Evolutionary conservation across 2,888 invertebrate species (phyloP).

Genomic region (Lasioglossum figueresi): DNA sequence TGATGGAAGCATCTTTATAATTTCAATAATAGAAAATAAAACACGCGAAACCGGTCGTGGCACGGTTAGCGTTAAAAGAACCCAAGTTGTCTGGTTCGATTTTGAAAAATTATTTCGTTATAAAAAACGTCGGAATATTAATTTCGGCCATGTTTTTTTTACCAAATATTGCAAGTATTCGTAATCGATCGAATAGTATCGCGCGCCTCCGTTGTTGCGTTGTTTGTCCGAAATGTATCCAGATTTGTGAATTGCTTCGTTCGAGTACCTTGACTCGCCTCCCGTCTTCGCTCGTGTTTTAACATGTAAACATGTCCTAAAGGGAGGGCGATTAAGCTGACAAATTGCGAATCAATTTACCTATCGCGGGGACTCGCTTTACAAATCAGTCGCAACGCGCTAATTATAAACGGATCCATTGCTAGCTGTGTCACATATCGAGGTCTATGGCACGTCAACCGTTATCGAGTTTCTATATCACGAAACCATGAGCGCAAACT

Average conservation of each 20-base stretch:
- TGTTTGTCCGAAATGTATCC: neutral
- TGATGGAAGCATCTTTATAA: too few species aligned
- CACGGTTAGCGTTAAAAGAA: too few species aligned
- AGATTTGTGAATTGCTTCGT: neutral
- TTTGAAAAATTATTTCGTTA: too few species aligned
- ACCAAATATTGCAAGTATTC: neutral
- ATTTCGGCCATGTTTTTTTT: neutral
- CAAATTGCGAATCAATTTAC: slow-evolving; percentile 9
- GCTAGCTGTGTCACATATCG: neutral
- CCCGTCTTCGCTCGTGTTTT: neutral
- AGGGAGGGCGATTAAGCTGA: neutral
- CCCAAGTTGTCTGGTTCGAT: too few species aligned
- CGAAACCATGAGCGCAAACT: neutral
- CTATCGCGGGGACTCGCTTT: neutral
- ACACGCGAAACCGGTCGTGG: too few species aligned
- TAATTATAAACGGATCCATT: neutral
- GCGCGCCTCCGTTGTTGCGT: neutral
- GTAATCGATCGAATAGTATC: neutral
- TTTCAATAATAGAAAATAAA: too few species aligned
- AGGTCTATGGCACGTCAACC: neutral
- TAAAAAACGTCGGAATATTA: neutral
- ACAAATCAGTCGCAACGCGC: neutral
- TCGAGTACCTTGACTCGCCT: neutral
- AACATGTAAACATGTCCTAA: neutral
- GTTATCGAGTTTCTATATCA: neutral